phyloP scores from a whole-genome alignment of 2,113 vertebrate genomes.

The Istiophorus platypterus region DNA sequence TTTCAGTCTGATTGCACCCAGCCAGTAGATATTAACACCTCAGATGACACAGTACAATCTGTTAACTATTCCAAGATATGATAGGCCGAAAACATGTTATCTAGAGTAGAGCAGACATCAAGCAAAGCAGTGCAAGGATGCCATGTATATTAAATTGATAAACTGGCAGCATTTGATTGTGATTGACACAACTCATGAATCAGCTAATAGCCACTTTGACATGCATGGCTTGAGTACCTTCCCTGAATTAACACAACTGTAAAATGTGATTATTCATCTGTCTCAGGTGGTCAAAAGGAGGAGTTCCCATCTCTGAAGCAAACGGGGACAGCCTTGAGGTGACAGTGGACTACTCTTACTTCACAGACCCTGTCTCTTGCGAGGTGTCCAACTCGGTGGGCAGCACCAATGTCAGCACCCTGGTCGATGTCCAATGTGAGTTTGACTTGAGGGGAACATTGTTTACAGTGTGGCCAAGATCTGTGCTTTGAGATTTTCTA shows the following conservation, averaged over 20 bases:
- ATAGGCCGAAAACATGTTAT: constrained; percentile 11
- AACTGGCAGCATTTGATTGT: constrained; percentile 68
- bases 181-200: constrained; percentile 71
- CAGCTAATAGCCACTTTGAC: constrained; percentile 69
- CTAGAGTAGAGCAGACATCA: constrained; percentile 3
- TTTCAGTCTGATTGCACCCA: background rate
- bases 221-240: constrained; percentile 55
- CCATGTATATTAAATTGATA: constrained; percentile 4
- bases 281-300: constrained; percentile 92
- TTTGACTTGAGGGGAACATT: constrained; percentile 31
- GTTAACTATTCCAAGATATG: background rate
- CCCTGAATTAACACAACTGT: constrained; percentile 50
- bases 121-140: constrained; percentile 7
- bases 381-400: constrained; percentile 93
- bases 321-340: constrained; percentile 90
- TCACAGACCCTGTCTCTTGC: constrained; percentile 92
- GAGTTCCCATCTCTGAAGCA: constrained; percentile 87
- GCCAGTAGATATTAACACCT: background rate
- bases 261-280: constrained; percentile 58
- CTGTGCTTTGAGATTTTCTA: constrained; percentile 13
- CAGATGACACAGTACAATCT: background rate
- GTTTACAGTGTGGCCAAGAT: background rate
- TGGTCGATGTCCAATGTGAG: constrained; percentile 93
- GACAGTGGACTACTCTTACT: constrained; percentile 90
- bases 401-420: constrained; percentile 92